Base-by-base conservation (phyloP, 2,113 vertebrate genomes). In the Xiphophorus couchianus region DNA sequence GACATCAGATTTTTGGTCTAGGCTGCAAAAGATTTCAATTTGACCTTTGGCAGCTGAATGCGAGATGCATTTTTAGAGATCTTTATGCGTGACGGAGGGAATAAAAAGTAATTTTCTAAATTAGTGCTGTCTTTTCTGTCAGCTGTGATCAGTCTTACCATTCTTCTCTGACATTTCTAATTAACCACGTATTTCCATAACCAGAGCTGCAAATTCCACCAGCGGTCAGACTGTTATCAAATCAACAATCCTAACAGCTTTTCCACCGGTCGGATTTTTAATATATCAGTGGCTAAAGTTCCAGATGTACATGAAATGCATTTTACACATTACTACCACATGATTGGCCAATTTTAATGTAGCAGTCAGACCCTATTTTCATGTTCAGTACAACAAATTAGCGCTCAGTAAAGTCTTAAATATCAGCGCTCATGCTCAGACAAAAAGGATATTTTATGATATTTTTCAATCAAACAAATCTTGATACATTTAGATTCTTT, bases 121-220 rank as follows among this genome's bases (percentile, higher is more conserved):
- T 30, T 69, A 58, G 9, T 54, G 35, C 72, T 65, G 69, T 35
- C 27, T 72, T n/a, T 68, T 73, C 66, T 73, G 77, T 37, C 71
- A 64, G 58, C 71, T 35, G 39, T 42, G 51, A 64, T 60, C 60
- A 66, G 78, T 17, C 62, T 29, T 67, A 9, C 28, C 19, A 27
- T 51, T 74, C 48, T 44, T 68, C 48, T 75, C 37, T 33, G 69
- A 75, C 68, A 39, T 29, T 42, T 42, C 3, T 51, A 15, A 65
- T 69, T 30, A 66, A 65, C 15, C 39, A 30, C 58, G 9, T 9
- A 29, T 35, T 63, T 58, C 44, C 54, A 27, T 65, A 62, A 15
- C 28, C 60, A 63, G 27, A 44, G 63, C 19, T 62, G 28, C 29
- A 70, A 65, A 62, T 70, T 44, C 60, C 33, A 44, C 10, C 28